Conservation (phyloP, 2,113 vertebrate species). For the Bos indicus region DNA sequence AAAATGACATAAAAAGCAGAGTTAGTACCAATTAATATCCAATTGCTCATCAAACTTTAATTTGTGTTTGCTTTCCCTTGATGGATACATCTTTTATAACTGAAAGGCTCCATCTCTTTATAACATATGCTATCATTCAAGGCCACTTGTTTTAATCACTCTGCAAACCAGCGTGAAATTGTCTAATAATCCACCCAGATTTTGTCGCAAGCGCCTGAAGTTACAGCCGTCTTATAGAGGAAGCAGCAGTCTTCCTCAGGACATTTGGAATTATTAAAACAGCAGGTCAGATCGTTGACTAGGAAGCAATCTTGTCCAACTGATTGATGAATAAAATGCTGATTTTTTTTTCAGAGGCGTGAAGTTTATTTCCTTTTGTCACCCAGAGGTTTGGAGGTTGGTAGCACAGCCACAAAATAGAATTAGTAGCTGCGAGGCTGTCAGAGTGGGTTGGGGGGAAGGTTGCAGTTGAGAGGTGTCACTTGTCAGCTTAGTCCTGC, state of each 20-base stretch:
- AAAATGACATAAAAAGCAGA: slow-evolving; percentile 71
- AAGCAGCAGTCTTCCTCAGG: background rate
- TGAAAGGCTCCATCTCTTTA: slow-evolving; percentile 66
- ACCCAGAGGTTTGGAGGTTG: background rate
- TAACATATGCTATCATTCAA: slow-evolving; percentile 66
- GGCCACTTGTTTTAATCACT: slow-evolving; percentile 70
- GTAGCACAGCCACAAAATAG: background rate
- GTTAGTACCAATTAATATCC: slow-evolving; percentile 69
- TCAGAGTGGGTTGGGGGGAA: background rate
- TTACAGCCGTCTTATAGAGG: slow-evolving; percentile 24
- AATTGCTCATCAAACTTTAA: slow-evolving; percentile 74
- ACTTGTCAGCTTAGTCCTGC: background rate
- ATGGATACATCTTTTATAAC: slow-evolving; percentile 76
- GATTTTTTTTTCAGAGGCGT: background rate
- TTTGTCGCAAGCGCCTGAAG: slow-evolving; percentile 56
- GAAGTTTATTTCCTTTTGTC: background rate
- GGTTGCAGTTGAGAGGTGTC: background rate
- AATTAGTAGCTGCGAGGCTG: background rate
- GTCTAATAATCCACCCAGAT: slow-evolving; percentile 62
- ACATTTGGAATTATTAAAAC: slow-evolving; percentile 32
- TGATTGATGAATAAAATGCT: slow-evolving; percentile 14
- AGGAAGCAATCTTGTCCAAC: background rate
- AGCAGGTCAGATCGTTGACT: background rate
- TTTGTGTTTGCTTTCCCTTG: slow-evolving; percentile 59
- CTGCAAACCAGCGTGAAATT: slow-evolving; percentile 67